These are phyloP conservation scores for Brachionus sp. DNA, from an alignment of 1,140 invertebrate species.

Conservation along the genomic window DNA sequence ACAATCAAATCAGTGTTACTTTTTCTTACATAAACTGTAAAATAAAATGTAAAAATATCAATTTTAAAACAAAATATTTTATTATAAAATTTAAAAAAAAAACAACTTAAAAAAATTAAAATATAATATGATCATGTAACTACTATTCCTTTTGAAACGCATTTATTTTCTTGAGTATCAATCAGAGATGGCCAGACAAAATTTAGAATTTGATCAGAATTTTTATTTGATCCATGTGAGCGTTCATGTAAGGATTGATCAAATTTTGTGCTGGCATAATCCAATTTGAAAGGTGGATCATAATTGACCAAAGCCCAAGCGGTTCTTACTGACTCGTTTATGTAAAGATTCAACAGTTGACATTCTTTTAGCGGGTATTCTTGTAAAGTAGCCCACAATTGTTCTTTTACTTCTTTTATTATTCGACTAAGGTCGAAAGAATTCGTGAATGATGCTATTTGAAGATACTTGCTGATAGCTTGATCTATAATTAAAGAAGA, in stretches of 20 bases:
- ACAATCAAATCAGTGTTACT: neutral
- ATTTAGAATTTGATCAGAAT: slow-evolving; percentile 36
- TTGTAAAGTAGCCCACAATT: slow-evolving; percentile 26
- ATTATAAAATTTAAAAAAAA: neutral
- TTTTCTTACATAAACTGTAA: no score
- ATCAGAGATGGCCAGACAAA: slow-evolving; percentile 46
- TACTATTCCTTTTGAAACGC: slow-evolving; percentile 44
- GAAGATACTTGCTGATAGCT: slow-evolving; percentile 11
- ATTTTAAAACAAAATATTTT: neutral
- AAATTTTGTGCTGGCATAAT: slow-evolving; percentile 22
- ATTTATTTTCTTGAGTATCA: slow-evolving; percentile 34
- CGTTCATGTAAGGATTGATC: neutral
- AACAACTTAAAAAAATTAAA: neutral
- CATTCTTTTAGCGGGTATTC: slow-evolving; percentile 42
- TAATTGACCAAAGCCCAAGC: slow-evolving; percentile 7
- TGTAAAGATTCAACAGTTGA: slow-evolving; percentile 11
- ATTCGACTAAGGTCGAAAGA: neutral
- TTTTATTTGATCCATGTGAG: slow-evolving; percentile 12
- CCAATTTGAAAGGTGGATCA: slow-evolving; percentile 5
- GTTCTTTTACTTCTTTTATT: slow-evolving; percentile 36
- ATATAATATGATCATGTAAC: neutral
- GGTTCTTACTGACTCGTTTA: slow-evolving; percentile 39
- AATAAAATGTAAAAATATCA: no score
- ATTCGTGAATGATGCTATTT: neutral
- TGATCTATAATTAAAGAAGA: neutral